These are phyloP conservation scores for Drosophila limbata DNA, from an alignment of 2,888 invertebrate species.

Conservation along the genomic window DNA sequence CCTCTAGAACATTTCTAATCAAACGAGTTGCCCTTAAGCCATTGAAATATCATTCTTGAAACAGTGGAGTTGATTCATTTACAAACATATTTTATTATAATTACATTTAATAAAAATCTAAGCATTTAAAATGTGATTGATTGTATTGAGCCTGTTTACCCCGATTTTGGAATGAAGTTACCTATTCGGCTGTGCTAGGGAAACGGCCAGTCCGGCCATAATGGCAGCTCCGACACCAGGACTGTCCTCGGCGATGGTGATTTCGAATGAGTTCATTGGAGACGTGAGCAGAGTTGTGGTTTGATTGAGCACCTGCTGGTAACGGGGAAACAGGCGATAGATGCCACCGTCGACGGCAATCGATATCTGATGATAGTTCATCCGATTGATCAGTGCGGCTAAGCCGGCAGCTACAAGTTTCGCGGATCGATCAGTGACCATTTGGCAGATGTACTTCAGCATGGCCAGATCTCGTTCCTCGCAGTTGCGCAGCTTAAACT, in stretches of 20 bases:
- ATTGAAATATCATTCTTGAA: no score
- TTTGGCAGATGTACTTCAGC: conserved; percentile 94
- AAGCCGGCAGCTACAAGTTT: conserved; percentile 95
- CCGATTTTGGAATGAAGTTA: not conserved
- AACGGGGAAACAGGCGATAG: conserved; percentile 59
- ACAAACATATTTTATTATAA: no score
- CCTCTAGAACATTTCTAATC: no score
- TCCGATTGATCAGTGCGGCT: conserved; percentile 85
- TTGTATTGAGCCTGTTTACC: not conserved
- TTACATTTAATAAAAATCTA: not conserved
- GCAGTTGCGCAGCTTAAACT: conserved; percentile 88
- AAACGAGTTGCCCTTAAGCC: no score
- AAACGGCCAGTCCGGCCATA: conserved; percentile 88
- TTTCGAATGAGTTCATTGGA: conserved; percentile 38
- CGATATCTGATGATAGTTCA: conserved; percentile 25
- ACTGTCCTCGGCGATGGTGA: conserved; percentile 60
- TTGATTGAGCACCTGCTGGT: conserved; percentile 35
- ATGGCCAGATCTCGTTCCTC: conserved; percentile 94
- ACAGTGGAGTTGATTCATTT: no score
- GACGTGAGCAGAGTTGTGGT: conserved; percentile 24
- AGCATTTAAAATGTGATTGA: not conserved
- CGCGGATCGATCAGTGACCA: conserved; percentile 95
- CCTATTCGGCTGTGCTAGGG: not conserved
- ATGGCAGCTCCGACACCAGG: conserved; percentile 71
- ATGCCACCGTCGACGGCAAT: conserved; percentile 68